Evolutionary conservation across 1,140 invertebrate species (phyloP).

Genomic region (Drosophila biarmipes): DNA sequence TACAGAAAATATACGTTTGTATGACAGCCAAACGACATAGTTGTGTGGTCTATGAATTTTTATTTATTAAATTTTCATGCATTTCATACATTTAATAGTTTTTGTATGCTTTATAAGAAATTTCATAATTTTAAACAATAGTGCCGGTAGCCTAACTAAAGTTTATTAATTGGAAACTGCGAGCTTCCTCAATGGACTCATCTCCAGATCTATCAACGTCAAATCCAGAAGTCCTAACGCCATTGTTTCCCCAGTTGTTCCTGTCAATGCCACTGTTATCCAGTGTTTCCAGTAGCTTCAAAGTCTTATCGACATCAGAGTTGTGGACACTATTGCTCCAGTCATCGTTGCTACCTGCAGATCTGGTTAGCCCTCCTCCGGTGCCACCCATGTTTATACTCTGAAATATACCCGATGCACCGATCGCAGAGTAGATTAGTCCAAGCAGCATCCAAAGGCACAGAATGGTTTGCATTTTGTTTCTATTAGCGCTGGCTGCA

Average conservation of each 20-base stretch:
- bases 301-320: constrained; percentile 10
- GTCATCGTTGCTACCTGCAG: not conserved
- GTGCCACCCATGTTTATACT: constrained; percentile 13
- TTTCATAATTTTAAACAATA: no score
- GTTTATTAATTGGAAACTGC: constrained; percentile 9
- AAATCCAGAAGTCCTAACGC: not conserved
- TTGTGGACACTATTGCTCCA: constrained; percentile 10
- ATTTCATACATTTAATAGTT: no score
- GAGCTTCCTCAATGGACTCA: not conserved
- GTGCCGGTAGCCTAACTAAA: not conserved
- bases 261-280: constrained; percentile 10
- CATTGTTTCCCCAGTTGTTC: constrained; percentile 18
- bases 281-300: constrained; percentile 15
- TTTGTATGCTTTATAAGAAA: no score
- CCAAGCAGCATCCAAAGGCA: constrained; percentile 28
- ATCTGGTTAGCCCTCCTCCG: not conserved
- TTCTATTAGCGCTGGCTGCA: constrained; percentile 1
- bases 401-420: constrained; percentile 16
- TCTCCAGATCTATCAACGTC: constrained; percentile 7
- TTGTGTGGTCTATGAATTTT: no score
- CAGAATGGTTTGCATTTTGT: constrained; percentile 33
- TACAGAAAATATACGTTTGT: no score
- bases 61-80: no score
- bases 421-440: constrained; percentile 19
- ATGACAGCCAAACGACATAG: no score